phyloP scores from a whole-genome alignment of 2,113 vertebrate genomes.

The Piprites chloris region DNA sequence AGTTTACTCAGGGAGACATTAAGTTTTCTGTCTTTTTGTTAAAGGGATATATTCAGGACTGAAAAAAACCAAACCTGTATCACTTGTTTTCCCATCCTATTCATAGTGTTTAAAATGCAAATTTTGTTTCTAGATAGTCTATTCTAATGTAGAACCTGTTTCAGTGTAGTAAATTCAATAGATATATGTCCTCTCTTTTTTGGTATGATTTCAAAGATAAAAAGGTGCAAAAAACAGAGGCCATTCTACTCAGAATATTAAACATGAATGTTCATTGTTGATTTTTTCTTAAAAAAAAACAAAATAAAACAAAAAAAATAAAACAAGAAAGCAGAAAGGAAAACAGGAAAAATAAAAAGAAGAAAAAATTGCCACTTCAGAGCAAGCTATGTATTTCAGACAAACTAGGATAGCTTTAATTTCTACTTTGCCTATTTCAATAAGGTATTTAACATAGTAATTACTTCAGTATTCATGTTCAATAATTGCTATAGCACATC shows the following conservation, averaged over 20 bases:
- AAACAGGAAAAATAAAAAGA: background rate
- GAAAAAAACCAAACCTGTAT: background rate
- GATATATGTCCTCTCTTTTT: background rate
- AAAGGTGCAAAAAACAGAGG: background rate
- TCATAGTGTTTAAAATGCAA: background rate
- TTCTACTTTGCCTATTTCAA: constrained; percentile 31
- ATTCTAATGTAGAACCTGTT: background rate
- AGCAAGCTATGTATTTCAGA: background rate
- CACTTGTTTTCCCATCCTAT: background rate
- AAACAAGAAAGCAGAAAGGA: background rate
- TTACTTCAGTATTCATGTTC: constrained; percentile 55
- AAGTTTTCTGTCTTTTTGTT: background rate
- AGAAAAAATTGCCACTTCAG: background rate
- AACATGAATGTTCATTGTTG: background rate
- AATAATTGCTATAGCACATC: constrained; percentile 59
- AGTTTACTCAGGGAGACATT: background rate
- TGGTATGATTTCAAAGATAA: background rate
- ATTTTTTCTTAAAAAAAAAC: background rate
- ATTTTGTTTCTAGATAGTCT: background rate
- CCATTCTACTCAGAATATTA: background rate
- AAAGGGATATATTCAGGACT: background rate
- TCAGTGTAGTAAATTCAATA: background rate
- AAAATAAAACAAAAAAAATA: no score
- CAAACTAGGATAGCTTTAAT: constrained; percentile 33
- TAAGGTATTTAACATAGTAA: constrained; percentile 62